Conservation (phyloP, 2,797 vertebrate genomes). For the Buphagus erythrorhynchus region DNA sequence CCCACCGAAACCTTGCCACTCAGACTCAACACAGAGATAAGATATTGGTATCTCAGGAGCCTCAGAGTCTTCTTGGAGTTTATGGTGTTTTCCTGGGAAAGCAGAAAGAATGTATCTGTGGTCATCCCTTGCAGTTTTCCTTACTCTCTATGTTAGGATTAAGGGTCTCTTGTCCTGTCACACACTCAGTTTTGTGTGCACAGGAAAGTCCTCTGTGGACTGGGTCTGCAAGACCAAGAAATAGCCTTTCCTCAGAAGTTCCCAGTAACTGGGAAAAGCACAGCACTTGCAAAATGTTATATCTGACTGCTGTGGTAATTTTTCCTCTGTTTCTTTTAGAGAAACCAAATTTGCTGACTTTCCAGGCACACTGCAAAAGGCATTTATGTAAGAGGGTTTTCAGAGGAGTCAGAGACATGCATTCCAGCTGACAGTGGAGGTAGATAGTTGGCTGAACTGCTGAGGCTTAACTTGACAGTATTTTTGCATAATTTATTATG, state of each 20-base stretch:
- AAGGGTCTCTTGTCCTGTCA: background rate
- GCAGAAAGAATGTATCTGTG: background rate
- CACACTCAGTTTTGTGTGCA: background rate
- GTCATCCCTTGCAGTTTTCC: background rate
- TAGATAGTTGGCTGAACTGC: background rate
- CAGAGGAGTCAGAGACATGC: background rate
- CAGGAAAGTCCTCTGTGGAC: background rate
- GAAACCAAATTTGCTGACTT: background rate
- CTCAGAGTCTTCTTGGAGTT: background rate
- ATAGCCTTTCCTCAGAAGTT: background rate
- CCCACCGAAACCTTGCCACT: background rate
- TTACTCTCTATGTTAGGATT: background rate
- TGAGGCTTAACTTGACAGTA: background rate
- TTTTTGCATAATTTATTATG: conserved; percentile 23
- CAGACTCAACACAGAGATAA: background rate
- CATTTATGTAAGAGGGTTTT: background rate
- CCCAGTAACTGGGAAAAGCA: background rate
- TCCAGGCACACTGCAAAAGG: background rate
- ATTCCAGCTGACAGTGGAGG: background rate
- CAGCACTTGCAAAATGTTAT: background rate
- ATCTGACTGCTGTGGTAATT: background rate
- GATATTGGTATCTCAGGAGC: background rate
- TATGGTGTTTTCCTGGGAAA: background rate
- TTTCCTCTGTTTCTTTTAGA: background rate
- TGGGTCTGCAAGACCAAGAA: background rate